Base-by-base conservation (phyloP, 2,113 vertebrate species). In the Atherinomorus stipes region DNA sequence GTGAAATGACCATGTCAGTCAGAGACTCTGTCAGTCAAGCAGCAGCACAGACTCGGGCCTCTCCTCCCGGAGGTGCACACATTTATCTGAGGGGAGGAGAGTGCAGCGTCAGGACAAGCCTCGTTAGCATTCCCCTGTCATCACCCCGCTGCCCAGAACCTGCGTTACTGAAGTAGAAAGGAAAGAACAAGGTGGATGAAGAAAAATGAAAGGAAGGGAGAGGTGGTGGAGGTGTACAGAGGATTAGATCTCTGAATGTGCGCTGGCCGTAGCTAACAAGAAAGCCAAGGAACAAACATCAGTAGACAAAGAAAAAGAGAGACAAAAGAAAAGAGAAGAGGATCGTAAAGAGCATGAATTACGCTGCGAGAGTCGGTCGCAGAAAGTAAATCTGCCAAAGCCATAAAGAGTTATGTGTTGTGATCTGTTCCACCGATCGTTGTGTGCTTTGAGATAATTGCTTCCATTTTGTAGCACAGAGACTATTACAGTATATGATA, bases 361-460 rank as follows among this genome's bases (percentile, higher is more conserved):
- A 83, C 62, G 10, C n/a, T 60, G 58, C 53, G 37, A 74, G 58
- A 52, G 40, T 45, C 52, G 47, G 62, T 68, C 5, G 21, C 26
- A 9, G 23, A 82, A 71, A 90, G 81, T 88, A 81, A 92, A 89
- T 87, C 87, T 89, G 74, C 67, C 77, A 74, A 71, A 83, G 61
- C 74, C 84, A 84, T 91, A 87, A 89, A 91, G 84, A 89, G 78
- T 92, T 90, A 85, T 87, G 88, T 56, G 51, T 87, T 82, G 82
- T 89, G 90, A 90, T 91, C 90, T 87, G 72, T 85, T 88, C 86
- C 78, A 86, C 69, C 73, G 68, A 89, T 89, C 65, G 68, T 85
- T 89, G 88, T 91, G 81, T 88, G 82, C 85, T 87, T 90, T 87
- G 56, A 88, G 86, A 90, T 92, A 88, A 89, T 91, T 91, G 89